Conservation (phyloP, 92 coral and sea anemone species). For the Chrysogorgia sp. region DNA sequence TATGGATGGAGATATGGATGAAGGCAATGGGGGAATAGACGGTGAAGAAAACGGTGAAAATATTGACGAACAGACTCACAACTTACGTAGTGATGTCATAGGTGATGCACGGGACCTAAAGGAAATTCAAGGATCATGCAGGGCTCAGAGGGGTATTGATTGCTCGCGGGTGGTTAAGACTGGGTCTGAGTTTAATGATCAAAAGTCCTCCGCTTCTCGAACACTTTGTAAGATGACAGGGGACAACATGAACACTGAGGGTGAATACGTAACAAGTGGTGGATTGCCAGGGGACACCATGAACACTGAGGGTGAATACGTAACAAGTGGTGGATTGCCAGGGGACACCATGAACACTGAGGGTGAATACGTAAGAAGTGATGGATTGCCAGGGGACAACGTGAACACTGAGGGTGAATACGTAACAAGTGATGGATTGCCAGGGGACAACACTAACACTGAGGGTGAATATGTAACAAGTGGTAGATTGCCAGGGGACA, state of each 20-base stretch:
- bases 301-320: neutral
- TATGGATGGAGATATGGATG: neutral
- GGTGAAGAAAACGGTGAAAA: neutral
- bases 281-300: neutral
- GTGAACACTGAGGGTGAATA: neutral
- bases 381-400: neutral
- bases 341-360: neutral
- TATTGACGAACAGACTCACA: neutral
- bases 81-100: neutral
- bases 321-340: neutral
- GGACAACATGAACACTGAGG: conserved; percentile 1
- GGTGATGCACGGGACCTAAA: too few relatives aligned
- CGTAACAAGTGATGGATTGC: neutral
- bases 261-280: neutral
- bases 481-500: neutral
- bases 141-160: neutral
- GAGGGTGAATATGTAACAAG: neutral
- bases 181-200: neutral
- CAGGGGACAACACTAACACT: neutral
- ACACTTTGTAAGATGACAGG: neutral
- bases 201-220: neutral
- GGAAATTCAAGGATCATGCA: neutral
- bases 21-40: neutral
- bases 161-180: neutral
- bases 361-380: neutral